Conservation (phyloP, 53 echinoderm and acorn worm genomes). For the Henricia sp. region DNA sequence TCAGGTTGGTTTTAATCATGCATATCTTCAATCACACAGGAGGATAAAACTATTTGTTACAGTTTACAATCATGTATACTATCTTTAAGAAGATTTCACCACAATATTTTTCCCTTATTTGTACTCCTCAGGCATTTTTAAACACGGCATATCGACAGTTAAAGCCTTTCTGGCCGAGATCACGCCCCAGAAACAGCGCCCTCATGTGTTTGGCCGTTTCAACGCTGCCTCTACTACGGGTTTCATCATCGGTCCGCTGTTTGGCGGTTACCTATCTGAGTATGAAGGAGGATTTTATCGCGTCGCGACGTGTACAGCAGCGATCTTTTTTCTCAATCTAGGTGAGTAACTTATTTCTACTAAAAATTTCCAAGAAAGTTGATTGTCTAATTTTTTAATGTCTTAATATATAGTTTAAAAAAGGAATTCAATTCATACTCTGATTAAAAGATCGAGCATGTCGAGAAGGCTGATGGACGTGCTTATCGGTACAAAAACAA, state of each 20-base stretch:
- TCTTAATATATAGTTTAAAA: too few species aligned
- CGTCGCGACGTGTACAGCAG: conserved; percentile 73
- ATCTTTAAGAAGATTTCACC: too few species aligned
- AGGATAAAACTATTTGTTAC: too few species aligned
- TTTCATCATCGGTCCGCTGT: conserved; percentile 90
- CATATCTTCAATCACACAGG: too few species aligned
- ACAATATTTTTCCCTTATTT: background rate
- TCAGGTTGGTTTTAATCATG: too few species aligned
- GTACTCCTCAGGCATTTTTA: conserved; percentile 76
- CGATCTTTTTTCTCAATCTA: conserved; percentile 71
- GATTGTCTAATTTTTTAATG: too few species aligned
- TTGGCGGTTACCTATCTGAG: conserved; percentile 89
- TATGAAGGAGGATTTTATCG: conserved; percentile 72
- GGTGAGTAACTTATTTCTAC: conserved; percentile 64
- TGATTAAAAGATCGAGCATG: background rate
- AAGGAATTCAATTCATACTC: too few species aligned
- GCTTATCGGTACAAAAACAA: too few species aligned
- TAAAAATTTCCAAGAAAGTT: too few species aligned
- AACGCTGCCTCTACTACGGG: conserved; percentile 85
- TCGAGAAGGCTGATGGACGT: background rate
- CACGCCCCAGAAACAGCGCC: conserved; percentile 78
- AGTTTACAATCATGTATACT: too few species aligned
- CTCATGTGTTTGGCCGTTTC: conserved; percentile 88
- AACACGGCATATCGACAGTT: conserved; percentile 80
- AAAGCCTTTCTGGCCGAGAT: conserved; percentile 85